Evolutionary conservation across 2,888 invertebrate genomes (phyloP).

Genomic region (Meteorus colon): DNA sequence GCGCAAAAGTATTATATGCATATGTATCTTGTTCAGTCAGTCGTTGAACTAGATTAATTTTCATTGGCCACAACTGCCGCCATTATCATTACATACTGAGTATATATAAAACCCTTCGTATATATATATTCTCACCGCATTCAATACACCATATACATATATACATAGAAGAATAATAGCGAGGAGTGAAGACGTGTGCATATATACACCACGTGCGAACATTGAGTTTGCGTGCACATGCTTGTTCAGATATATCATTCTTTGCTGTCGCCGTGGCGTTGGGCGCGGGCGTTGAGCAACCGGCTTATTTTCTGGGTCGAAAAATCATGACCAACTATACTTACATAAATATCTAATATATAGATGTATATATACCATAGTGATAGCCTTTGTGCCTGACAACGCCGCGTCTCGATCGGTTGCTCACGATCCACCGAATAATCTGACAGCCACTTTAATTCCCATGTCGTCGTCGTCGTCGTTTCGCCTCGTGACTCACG

Average conservation of each 20-base stretch:
- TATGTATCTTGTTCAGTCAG: not conserved
- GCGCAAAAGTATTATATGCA: not conserved
- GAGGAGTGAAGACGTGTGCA: constrained; percentile 1
- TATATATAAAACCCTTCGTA: not conserved
- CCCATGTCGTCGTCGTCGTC: constrained; percentile 23
- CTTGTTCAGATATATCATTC: not conserved
- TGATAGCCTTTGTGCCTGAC: constrained; percentile 18
- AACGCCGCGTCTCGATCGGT: constrained; percentile 32
- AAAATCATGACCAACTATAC: constrained; percentile 26
- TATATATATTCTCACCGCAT: constrained; percentile 2
- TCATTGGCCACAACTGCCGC: constrained; percentile 31
- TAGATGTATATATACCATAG: not conserved
- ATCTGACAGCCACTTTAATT: constrained; percentile 31
- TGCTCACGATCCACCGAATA: constrained; percentile 36
- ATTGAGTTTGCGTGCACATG: not conserved
- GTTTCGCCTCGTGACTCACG: constrained; percentile 29
- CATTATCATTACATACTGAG: not conserved
- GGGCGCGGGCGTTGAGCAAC: constrained; percentile 33
- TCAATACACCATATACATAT: not conserved
- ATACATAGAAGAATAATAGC: not conserved
- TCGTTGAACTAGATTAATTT: constrained; percentile 41
- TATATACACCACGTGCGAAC: constrained; percentile 10
- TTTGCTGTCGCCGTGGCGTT: not conserved
- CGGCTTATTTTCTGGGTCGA: constrained; percentile 33
- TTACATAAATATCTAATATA: constrained; percentile 6